Evolutionary conservation across 2,888 invertebrate species (phyloP).

Genomic region (Hartigia nigra): DNA sequence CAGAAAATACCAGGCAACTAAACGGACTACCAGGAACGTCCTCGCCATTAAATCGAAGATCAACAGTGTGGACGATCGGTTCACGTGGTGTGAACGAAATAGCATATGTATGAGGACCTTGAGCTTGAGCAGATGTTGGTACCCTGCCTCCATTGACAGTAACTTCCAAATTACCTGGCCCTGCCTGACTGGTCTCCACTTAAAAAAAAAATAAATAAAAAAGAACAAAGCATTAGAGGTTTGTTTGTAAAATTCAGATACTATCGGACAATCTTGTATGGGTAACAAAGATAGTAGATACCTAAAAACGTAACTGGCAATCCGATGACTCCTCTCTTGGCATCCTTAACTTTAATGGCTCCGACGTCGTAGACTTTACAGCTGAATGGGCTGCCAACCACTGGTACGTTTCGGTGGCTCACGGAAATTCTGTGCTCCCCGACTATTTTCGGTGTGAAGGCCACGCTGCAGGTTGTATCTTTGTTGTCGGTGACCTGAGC

Average conservation of each 20-base stretch:
- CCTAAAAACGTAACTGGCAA: slow-evolving; percentile 92
- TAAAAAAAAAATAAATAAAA: slow-evolving; percentile 29
- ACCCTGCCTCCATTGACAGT: slow-evolving; percentile 98
- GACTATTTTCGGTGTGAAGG: slow-evolving; percentile 91
- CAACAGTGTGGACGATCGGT: slow-evolving; percentile 90
- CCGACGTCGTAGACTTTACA: slow-evolving; percentile 95
- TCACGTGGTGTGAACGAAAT: slow-evolving; percentile 97
- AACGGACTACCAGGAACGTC: slow-evolving; percentile 85
- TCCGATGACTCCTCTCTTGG: slow-evolving; percentile 87
- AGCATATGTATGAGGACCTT: slow-evolving; percentile 95
- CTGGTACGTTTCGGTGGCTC: slow-evolving; percentile 82
- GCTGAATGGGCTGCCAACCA: slow-evolving; percentile 93
- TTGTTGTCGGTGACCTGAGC: slow-evolving; percentile 89
- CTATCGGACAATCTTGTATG: background rate
- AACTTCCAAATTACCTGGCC: slow-evolving; percentile 98
- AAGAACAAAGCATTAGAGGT: slow-evolving; percentile 1
- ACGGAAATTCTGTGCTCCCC: slow-evolving; percentile 93
- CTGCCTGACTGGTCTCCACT: slow-evolving; percentile 98
- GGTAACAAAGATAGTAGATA: slow-evolving; percentile 54
- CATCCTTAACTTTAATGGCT: slow-evolving; percentile 93
- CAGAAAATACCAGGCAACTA: slow-evolving; percentile 65
- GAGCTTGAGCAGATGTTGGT: slow-evolving; percentile 95
- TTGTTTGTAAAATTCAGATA: background rate
- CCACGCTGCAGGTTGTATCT: slow-evolving; percentile 85
- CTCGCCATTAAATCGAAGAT: slow-evolving; percentile 94